A percentile compares a stretch with the other conserved stretches of the same genome.
Evolutionary conservation across 2,888 invertebrate genomes (phyloP).

Genomic region (Gnatocerus cornutus): DNA sequence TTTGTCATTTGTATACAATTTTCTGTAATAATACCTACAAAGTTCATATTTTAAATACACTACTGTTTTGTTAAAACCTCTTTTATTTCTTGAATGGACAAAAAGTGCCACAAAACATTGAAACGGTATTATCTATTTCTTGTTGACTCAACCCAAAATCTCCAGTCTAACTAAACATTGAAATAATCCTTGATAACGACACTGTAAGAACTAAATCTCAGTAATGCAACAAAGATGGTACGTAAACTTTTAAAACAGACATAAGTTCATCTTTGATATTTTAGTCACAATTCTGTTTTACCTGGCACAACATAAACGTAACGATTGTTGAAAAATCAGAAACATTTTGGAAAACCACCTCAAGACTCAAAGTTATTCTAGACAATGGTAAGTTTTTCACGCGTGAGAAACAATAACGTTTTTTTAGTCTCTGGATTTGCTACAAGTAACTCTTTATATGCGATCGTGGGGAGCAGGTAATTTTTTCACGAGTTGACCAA

Average conservation of each 20-base stretch:
- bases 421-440: conserved; percentile 80
- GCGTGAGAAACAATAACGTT: conserved; percentile 15
- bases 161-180: not conserved
- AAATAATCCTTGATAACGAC: not conserved
- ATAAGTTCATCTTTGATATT: conserved; percentile 7
- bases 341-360: conserved; percentile 51
- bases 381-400: conserved; percentile 54
- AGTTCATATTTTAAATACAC: conserved; percentile 24
- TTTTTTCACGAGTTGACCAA: conserved; percentile 34
- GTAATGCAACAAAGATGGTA: not conserved
- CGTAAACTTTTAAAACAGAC: not conserved
- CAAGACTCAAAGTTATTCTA: conserved; percentile 54
- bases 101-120: not conserved
- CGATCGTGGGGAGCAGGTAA: conserved; percentile 84
- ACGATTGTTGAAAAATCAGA: conserved; percentile 46
- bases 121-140: not conserved
- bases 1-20: conserved; percentile 15
- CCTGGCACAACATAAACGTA: conserved; percentile 53
- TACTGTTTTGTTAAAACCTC: conserved; percentile 7
- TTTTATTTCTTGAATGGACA: conserved; percentile 10
- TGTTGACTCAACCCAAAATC: not conserved
- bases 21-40: conserved; percentile 10
- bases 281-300: conserved; percentile 28
- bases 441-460: conserved; percentile 80
- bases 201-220: not conserved